A percentile compares a stretch with the other conserved stretches of the same genome.
These are phyloP conservation scores for Papilio xuthus DNA, from an alignment of 1,140 invertebrate genomes.

Conservation along the genomic window DNA sequence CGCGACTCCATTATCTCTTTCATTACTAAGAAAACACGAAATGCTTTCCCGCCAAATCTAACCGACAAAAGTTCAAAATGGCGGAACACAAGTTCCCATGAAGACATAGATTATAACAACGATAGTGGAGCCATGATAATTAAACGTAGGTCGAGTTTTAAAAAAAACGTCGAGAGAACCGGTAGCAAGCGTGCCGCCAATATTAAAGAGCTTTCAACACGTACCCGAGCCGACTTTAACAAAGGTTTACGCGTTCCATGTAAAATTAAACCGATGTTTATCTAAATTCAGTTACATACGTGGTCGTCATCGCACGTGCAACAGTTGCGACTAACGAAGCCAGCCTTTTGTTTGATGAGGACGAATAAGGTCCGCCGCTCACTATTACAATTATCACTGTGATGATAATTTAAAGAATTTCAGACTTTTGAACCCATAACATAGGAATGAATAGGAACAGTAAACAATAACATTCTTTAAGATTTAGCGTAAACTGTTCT, in stretches of 20 bases:
- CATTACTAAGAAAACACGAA: constrained; percentile 70
- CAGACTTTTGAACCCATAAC: not conserved
- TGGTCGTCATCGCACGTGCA: constrained; percentile 68
- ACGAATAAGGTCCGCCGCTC: constrained; percentile 29
- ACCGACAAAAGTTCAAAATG: constrained; percentile 72
- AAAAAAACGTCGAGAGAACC: constrained; percentile 63
- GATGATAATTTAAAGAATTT: constrained; percentile 13
- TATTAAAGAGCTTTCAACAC: constrained; percentile 66
- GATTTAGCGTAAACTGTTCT: not conserved
- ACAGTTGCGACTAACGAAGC: constrained; percentile 67
- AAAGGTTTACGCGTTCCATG: constrained; percentile 73
- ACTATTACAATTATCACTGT: constrained; percentile 21
- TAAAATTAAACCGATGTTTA: constrained; percentile 76
- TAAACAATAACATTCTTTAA: constrained; percentile 13
- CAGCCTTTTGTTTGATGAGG: constrained; percentile 34
- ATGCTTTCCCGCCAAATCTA: constrained; percentile 58
- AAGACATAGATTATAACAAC: constrained; percentile 71
- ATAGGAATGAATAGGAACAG: not conserved
- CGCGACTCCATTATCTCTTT: constrained; percentile 61
- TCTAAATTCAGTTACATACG: constrained; percentile 67
- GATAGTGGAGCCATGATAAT: constrained; percentile 73
- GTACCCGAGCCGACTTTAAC: constrained; percentile 54
- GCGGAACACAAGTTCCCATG: constrained; percentile 75
- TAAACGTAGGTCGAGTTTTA: constrained; percentile 64
- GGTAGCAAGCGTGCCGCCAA: constrained; percentile 75